Base-by-base conservation (phyloP, 2,113 vertebrate species). In the Protobothrops mucrosquamatus region DNA sequence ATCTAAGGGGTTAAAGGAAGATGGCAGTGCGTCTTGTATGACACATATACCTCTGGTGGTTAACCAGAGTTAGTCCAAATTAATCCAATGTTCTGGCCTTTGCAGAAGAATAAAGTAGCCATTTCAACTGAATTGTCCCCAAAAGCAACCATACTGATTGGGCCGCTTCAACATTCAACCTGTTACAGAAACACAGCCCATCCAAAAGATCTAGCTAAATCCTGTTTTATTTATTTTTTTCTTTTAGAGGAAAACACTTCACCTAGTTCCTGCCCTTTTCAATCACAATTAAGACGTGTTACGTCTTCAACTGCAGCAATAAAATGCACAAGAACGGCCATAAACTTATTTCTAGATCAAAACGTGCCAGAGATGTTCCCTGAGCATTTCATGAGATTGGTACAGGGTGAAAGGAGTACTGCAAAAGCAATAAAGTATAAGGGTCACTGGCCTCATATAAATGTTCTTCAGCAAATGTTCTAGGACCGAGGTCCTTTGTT, bases 401-500 rank as follows among this genome's bases (percentile, higher is more conserved):
- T 85, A 89, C 74, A 48, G 87, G 81, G 0, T 0, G 81, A 29
- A 89, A 64, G 26, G 8, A 24, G 23, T 51, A 29, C 74, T 46
- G 29, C 59, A 90, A 91, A 0, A 0, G 11, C 7, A 1, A 85
- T 4, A 54, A 0, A 0, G 74, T 55, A 12, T 88, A 4, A 86
- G 54, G n/a, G 39, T 22, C 34, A 3, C 34, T 18, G 7, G 92
- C 46, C 18, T 85, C 90, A 74, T 23, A 81, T 64, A 48, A 81
- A 39, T 0, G 52, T 34, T 29, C 7, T 14, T 54, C 39, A 2
- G 26, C 34, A 57, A 56, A 39, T 43, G 23, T 1, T 0, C 52
- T 0, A 0, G 1, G 0, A 0, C 64, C 34, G 88, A n/a, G 52
- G 12, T 69, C 61, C 51, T 26, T 34, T 1, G 0, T n/a, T n/a